Percentiles rank a stretch among this genome's conserved stretches.
Evolutionary conservation across 1,140 invertebrate species (phyloP).

Genomic region (Samia ricini): DNA sequence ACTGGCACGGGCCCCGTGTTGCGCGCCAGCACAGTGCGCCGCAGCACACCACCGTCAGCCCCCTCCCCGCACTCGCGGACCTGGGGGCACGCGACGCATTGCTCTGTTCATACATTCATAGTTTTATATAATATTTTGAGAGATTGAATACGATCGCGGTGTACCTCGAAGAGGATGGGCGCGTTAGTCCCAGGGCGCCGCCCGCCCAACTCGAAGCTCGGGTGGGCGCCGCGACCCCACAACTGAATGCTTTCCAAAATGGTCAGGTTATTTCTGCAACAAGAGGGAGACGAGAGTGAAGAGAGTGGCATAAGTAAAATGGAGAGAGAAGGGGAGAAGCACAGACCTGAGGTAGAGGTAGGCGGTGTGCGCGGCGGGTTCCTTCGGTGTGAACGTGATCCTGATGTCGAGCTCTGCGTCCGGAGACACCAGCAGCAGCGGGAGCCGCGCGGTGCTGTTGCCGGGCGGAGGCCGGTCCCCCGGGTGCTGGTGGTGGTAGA

Average conservation of each 20-base stretch:
- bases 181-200: conserved; percentile 86
- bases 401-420: conserved; percentile 34
- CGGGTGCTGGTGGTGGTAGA: conserved; percentile 8
- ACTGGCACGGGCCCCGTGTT: conserved; percentile 93
- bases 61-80: conserved; percentile 79
- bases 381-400: conserved; percentile 39
- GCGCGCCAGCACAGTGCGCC: conserved; percentile 91
- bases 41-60: conserved; percentile 82
- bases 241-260: conserved; percentile 91
- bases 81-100: conserved; percentile 80
- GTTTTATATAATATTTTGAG: too few relatives aligned
- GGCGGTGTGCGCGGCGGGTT: conserved; percentile 30
- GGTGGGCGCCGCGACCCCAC: conserved; percentile 88
- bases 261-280: conserved; percentile 93
- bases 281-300: not conserved
- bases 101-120: not conserved
- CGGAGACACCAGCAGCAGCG: conserved; percentile 41
- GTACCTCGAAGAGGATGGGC: conserved; percentile 90
- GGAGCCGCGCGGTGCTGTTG: conserved; percentile 18
- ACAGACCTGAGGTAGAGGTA: conserved; percentile 45
- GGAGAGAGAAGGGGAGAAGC: not conserved
- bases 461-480: conserved; percentile 17
- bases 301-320: not conserved
- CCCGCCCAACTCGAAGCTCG: conserved; percentile 95
- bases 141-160: too few relatives aligned